Conservation (phyloP, 92 coral and sea anemone species). For the Palythoa grandis region DNA sequence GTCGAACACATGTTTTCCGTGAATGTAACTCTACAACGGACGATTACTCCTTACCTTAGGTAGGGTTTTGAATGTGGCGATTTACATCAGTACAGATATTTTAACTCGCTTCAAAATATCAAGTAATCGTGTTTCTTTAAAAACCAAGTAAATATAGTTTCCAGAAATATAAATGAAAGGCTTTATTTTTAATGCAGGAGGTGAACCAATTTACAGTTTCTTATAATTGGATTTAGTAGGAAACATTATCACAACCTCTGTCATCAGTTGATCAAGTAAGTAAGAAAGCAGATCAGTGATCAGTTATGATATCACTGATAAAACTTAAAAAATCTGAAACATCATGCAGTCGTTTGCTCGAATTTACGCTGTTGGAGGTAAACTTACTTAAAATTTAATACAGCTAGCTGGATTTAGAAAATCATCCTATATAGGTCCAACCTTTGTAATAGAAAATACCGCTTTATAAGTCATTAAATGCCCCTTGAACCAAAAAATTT, state of each 20-base stretch:
- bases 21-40: too few relatives aligned
- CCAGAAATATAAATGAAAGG: background rate
- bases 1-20: too few relatives aligned
- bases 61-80: too few relatives aligned
- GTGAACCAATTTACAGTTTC: background rate
- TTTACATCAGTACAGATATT: too few relatives aligned
- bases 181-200: background rate
- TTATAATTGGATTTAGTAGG: constrained; percentile 31
- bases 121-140: background rate
- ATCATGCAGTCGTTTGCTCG: too few relatives aligned
- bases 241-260: background rate
- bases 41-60: too few relatives aligned
- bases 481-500: too few relatives aligned
- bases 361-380: too few relatives aligned
- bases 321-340: too few relatives aligned
- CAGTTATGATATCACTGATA: background rate
- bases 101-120: background rate
- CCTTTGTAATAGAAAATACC: too few relatives aligned
- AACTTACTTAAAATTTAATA: background rate
- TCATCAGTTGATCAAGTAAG: background rate
- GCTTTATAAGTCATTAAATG: too few relatives aligned
- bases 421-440: too few relatives aligned
- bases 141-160: background rate
- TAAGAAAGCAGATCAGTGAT: background rate
- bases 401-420: background rate